Percentiles rank a stretch among this genome's conserved stretches.
These are phyloP conservation scores for Anoplius nigerrimus DNA, from an alignment of 2,888 invertebrate species.

Conservation along the genomic window DNA sequence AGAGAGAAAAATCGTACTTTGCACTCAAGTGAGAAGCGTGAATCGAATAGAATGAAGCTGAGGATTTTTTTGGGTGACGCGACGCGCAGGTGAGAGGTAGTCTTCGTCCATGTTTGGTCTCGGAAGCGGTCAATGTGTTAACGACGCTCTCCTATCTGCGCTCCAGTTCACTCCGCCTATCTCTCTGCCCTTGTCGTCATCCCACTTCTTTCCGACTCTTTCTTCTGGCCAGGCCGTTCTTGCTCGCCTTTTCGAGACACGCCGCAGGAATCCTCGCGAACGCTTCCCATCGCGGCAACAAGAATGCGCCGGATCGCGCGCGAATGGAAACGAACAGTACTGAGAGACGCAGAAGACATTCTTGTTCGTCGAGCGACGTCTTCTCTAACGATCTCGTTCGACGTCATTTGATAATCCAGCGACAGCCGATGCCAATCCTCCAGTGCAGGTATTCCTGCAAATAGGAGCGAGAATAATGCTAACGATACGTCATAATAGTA, in stretches of 20 bases:
- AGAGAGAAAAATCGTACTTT: too few species aligned
- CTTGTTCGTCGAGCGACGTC: slow-evolving; percentile 39
- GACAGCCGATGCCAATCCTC: slow-evolving; percentile 5
- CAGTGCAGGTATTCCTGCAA: too few species aligned
- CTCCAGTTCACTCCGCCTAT: slow-evolving; percentile 7
- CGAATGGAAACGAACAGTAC: slow-evolving; percentile 3
- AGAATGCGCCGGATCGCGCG: slow-evolving; percentile 43
- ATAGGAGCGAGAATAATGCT: too few species aligned
- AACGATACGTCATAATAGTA: too few species aligned
- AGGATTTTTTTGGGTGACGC: too few species aligned
- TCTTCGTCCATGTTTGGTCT: neutral
- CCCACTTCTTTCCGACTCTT: slow-evolving; percentile 19
- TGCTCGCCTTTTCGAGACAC: slow-evolving; percentile 18
- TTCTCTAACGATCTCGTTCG: slow-evolving; percentile 52
- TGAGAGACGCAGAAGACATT: slow-evolving; percentile 17
- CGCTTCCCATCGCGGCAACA: slow-evolving; percentile 38
- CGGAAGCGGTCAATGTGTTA: slow-evolving; percentile 17
- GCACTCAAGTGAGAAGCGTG: too few species aligned
- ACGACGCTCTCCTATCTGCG: slow-evolving; percentile 13
- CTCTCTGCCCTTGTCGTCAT: slow-evolving; percentile 19
- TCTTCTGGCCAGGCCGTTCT: slow-evolving; percentile 2
- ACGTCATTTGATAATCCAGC: slow-evolving; percentile 42
- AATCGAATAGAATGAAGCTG: too few species aligned
- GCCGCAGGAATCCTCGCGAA: slow-evolving; percentile 33
- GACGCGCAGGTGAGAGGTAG: too few species aligned